Evolutionary conservation across 2,113 vertebrate species (phyloP), one percentile per base, ranked within the genome.

Genomic region (Crocuta crocuta): DNA sequence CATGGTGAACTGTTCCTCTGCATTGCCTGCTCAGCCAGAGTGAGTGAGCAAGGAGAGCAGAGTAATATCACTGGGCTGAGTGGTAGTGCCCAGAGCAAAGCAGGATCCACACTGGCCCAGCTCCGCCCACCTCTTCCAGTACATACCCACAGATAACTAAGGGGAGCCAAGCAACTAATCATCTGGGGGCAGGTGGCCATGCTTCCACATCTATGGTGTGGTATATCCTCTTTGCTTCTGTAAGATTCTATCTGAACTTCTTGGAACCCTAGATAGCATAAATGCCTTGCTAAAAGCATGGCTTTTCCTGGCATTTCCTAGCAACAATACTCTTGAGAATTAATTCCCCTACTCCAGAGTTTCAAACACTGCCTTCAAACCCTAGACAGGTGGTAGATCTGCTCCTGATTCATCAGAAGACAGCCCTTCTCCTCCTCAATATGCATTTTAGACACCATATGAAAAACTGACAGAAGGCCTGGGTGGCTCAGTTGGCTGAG

Each of bases 161-260:
- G 68, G 9, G 31, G n/a, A 19, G 1, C 2, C n/a, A 33, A 63
- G 10, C 7, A 19, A 23, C 3, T 19, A n/a, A 13, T 3, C 24
- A 15, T 16, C 17, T 3, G 26, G 13, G 43, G 61, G 2, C 3
- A 7, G 7, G 9, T 4, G 19, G 2, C 28, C 1, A 0, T 2
- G 21, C 12, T 31, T 66, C 33, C 19, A 7, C 0, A 19, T 9
- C 55, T 31, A 21, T 0, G 3, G 28, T 11, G 23, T 4, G 43
- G 0, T 8, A 23, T 16, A 2, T 58, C 23, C 28, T 55, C 23
- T 16, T 33, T 23, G 35, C 21, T 68, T 76, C 58, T 70, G 4
- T 23, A 74, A 28, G n/a, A 0, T 70, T 65, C 50, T 19, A 15
- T 28, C 19, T 3, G 4, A 50, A 33, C 31, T 10, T 28, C 61